phyloP scores from a whole-genome alignment of 2,797 vertebrate genomes.

The Spondyliosoma cantharus region DNA sequence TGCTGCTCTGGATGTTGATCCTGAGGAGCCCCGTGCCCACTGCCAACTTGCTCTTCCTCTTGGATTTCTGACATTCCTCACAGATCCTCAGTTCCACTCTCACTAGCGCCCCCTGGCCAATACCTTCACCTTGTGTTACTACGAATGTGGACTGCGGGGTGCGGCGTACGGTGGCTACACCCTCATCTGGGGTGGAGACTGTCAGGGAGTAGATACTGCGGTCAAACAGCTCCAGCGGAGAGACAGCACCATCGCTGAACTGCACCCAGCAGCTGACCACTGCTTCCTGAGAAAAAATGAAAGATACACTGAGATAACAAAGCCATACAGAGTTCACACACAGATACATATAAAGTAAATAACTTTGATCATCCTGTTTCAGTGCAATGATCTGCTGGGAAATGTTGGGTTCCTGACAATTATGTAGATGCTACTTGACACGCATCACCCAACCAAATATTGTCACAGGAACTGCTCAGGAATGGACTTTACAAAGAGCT shows the following conservation, averaged over 20 bases:
- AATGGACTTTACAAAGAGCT: no score
- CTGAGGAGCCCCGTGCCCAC: constrained; percentile 84
- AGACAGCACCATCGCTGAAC: constrained; percentile 91
- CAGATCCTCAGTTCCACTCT: constrained; percentile 92
- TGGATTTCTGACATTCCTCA: constrained; percentile 94
- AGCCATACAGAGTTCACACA: no score
- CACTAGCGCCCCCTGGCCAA: constrained; percentile 83
- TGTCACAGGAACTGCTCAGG: no score
- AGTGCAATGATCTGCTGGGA: no score
- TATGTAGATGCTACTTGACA: no score
- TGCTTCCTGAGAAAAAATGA: constrained; percentile 85
- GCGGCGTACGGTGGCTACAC: constrained; percentile 88
- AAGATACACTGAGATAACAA: background rate
- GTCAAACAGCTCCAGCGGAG: constrained; percentile 90
- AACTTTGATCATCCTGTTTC: no score
- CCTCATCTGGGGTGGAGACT: constrained; percentile 88
- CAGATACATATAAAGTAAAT: no score
- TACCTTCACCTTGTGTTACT: constrained; percentile 84
- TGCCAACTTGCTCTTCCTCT: constrained; percentile 91
- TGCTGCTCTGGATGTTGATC: constrained; percentile 82
- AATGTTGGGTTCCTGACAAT: no score
- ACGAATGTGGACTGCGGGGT: constrained; percentile 86
- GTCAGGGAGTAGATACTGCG: constrained; percentile 87
- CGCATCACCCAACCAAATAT: no score
- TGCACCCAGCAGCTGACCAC: constrained; percentile 93